Evolutionary conservation across 2,888 invertebrate genomes (phyloP).

Genomic region (Dolichopus griseipennis): DNA sequence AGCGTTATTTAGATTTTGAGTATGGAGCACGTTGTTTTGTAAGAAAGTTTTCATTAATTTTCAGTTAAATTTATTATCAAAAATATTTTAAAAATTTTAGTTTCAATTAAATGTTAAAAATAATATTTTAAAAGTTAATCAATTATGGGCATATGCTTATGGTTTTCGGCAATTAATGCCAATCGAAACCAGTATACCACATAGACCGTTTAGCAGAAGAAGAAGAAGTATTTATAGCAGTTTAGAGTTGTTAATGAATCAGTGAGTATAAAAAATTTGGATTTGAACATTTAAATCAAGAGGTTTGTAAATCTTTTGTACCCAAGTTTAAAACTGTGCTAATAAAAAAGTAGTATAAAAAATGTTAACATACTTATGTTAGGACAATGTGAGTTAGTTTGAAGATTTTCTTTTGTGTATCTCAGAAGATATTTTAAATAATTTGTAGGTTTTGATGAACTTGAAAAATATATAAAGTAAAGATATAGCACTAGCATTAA

Average conservation of each 20-base stretch:
- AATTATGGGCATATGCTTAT: slow-evolving; percentile 60
- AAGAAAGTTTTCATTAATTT: slow-evolving; percentile 24
- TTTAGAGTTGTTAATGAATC: slow-evolving; percentile 49
- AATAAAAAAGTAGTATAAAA: too few relatives aligned
- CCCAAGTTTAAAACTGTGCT: too few relatives aligned
- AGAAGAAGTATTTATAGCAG: slow-evolving; percentile 54
- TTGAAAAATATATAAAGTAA: too few relatives aligned
- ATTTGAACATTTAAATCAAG: too few relatives aligned
- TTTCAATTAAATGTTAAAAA: slow-evolving; percentile 63
- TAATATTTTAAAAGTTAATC: slow-evolving; percentile 55
- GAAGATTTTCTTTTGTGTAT: too few relatives aligned
- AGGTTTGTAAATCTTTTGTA: too few relatives aligned
- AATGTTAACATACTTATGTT: too few relatives aligned
- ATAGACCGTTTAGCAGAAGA: slow-evolving; percentile 50
- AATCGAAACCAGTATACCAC: slow-evolving; percentile 37
- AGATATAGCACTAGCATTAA: too few relatives aligned
- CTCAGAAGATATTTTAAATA: too few relatives aligned
- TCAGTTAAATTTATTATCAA: too few relatives aligned
- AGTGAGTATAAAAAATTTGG: slow-evolving; percentile 42
- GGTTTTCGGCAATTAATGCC: slow-evolving; percentile 63
- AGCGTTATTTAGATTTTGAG: slow-evolving; percentile 25
- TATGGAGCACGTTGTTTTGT: slow-evolving; percentile 26
- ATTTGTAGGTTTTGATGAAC: too few relatives aligned
- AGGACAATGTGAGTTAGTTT: too few relatives aligned
- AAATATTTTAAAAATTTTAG: slow-evolving; percentile 41